Percentiles rank a stretch among this genome's conserved stretches.
phyloP scores from a whole-genome alignment of 2,113 vertebrate species.

The Rhynchomys soricoides region DNA sequence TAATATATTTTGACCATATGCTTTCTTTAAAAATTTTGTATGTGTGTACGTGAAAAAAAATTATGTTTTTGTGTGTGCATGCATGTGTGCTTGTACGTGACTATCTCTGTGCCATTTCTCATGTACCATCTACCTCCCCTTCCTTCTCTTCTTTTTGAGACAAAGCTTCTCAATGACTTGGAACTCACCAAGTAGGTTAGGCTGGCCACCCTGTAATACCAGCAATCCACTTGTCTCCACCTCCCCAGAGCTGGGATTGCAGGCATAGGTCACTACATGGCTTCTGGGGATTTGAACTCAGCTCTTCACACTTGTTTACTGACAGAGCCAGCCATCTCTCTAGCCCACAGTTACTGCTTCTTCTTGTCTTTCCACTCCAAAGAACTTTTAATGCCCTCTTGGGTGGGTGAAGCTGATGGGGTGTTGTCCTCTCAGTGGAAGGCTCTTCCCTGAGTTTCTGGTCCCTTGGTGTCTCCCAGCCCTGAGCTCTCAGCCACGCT shows the following conservation, averaged over 20 bases:
- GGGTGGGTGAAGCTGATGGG: too few species aligned
- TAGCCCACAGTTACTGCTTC: background rate
- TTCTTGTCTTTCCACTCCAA: background rate
- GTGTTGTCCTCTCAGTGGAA: background rate
- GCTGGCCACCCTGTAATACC: background rate
- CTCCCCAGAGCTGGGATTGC: background rate
- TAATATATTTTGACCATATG: background rate
- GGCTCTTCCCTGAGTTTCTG: fast-evolving
- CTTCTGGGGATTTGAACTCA: background rate
- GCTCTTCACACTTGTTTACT: background rate
- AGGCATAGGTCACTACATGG: background rate
- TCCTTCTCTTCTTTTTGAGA: background rate
- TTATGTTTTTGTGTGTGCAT: background rate
- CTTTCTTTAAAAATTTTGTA: background rate
- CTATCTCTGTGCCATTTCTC: background rate
- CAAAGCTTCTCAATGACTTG: background rate
- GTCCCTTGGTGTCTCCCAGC: background rate
- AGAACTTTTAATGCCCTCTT: background rate
- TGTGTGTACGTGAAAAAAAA: too few species aligned
- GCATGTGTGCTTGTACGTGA: background rate
- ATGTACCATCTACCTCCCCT: too few species aligned
- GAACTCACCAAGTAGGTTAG: background rate
- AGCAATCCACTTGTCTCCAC: background rate
- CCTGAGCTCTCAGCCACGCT: background rate
- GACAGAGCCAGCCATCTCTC: background rate